Base-by-base conservation (phyloP, 2,797 vertebrate genomes). In the Oryzias sinensis region DNA sequence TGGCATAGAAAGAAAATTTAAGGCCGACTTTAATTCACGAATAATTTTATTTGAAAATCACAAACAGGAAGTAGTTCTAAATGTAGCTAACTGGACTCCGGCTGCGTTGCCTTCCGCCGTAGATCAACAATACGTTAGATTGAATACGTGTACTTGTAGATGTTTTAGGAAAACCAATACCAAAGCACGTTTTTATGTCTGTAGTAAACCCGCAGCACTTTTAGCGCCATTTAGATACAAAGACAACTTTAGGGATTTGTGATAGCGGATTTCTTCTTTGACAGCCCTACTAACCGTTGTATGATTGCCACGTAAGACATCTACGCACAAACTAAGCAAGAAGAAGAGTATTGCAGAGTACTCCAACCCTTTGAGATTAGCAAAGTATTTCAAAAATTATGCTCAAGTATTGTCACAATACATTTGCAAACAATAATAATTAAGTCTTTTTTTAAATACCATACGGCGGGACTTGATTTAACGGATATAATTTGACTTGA, bases 221-320 rank as follows among this genome's bases (percentile, higher is more conserved):
- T 0, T 29, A 37, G 20, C 25, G 3, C 20, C 1, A 18, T 47
- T 6, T 0, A 2, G 16, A 18, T n/a, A 8, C 20, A 1, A 53
- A 3, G 41, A 16, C 16, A 79, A 86, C 77, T 84, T 81, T 76
- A 18, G 14, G 56, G 63, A 70, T 63, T 2, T 20, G 60, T 47
- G 56, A 49, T 43, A 43, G 73, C 57, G 49, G 56, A 45, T 69
- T 52, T 53, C 14, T 42, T 54, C 22, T 67, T 74, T 88, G 86
- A 87, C 86, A 89, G 76, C 82, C 59, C 74, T 66, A 61, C 54
- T 66, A 45, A 69, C 68, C 87, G 72, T 43, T 87, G 86, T 76
- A 56, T 79, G 89, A 92, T 85, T 93, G 92, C 92, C 92, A 93
- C 92, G 92, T 93, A 93, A 91, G 87, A 91, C 91, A 89, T 87